Evolutionary conservation across 64 coral and sea anemone genomes (phyloP).

Genomic region (Pocillopora verrucosa): DNA sequence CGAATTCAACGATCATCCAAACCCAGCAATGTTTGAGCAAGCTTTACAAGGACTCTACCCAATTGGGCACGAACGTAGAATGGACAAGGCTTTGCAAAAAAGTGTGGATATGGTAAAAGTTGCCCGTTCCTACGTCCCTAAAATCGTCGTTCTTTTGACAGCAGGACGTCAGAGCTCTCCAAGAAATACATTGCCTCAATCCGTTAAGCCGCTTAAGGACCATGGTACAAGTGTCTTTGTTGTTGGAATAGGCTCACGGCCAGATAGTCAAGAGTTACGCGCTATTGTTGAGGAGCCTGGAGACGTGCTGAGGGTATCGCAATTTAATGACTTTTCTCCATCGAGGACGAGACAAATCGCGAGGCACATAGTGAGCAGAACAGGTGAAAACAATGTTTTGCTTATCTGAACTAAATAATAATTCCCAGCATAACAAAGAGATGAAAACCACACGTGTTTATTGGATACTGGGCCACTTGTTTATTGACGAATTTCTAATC

Average conservation of each 20-base stretch:
- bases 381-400: slow-evolving; percentile 3
- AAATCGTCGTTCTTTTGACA: slow-evolving; percentile 70
- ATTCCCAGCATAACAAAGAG: not conserved
- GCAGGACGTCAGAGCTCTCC: slow-evolving; percentile 46
- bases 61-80: slow-evolving; percentile 47
- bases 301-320: slow-evolving; percentile 34
- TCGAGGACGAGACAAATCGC: slow-evolving; percentile 33
- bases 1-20: slow-evolving; percentile 40
- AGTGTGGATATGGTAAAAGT: slow-evolving; percentile 25
- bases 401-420: no score
- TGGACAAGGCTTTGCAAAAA: slow-evolving; percentile 64
- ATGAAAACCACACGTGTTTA: not conserved
- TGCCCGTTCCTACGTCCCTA: slow-evolving; percentile 28
- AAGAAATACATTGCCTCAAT: slow-evolving; percentile 16
- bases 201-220: slow-evolving; percentile 42
- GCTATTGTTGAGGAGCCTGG: slow-evolving; percentile 33
- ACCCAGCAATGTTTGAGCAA: not conserved
- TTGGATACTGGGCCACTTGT: no score
- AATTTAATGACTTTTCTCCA: slow-evolving; percentile 23
- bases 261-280: slow-evolving; percentile 29
- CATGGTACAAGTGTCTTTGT: slow-evolving; percentile 58
- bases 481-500: no score
- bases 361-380: slow-evolving; percentile 27
- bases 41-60: slow-evolving; percentile 39
- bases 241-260: slow-evolving; percentile 52